Base-by-base conservation (phyloP, 2,888 invertebrate species). In the Elgonia sp. region DNA sequence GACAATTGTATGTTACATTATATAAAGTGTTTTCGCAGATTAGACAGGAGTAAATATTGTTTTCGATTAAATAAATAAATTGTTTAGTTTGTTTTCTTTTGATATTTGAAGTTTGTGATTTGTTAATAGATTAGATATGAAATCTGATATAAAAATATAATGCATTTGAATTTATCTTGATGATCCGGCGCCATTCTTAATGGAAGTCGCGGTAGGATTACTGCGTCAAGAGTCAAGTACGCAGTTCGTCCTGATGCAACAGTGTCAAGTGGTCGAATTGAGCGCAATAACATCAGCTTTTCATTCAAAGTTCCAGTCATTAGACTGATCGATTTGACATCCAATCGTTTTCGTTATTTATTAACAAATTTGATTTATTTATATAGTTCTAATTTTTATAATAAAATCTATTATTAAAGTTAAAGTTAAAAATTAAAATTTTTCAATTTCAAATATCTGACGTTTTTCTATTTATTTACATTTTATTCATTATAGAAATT, bases 191-290 rank as follows among this genome's bases (percentile, higher is more conserved):
- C 80, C 89, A 83, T 80, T 62, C 37, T 75, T 75, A 77, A 89
- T 63, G 84, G 65, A 67, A 42, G 40, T 81, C 76, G 63, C 76
- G 67, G 57, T 86, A 65, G 79, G 62, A 79, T 67, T 10, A 69
- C 16, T 84, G 65, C 72, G 75, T 75, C 80, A 75, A 84, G 77
- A 77, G 39, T 77, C 65, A 40, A 46, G 67, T 46, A 37, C 69
- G 76, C 70, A 70, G 76, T 62, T 69, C 80, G 53, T 75, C 84
- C 73, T 79, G 73, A 80, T 85, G 81, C 81, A 81, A 76, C 81
- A 70, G 72, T 88, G 76, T 90, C 92, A 93, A 93, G 91, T 92
- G 92, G 90, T 90, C 75, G 85, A 91, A 93, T 93, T 89, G 91
- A 84, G 42, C 55, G 62, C 81, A 81, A 86, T 86, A 57, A 81